Conservation (phyloP, 1,140 invertebrate species). For the Pseudomyrmex concolor region DNA sequence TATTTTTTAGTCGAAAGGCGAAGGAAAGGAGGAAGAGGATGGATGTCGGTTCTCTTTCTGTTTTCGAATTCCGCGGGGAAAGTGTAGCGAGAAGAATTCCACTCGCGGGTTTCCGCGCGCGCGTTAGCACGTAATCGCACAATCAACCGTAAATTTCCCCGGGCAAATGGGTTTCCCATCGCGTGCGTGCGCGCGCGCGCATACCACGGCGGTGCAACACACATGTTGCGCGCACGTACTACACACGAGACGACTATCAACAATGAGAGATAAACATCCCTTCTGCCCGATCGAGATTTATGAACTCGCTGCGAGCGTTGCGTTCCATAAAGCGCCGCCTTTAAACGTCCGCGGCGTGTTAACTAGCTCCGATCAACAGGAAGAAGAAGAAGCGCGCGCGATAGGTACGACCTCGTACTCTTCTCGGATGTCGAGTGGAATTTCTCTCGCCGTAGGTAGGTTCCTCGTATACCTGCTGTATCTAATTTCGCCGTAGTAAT, state of each 20-base stretch:
- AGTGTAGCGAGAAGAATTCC: slow-evolving; percentile 9
- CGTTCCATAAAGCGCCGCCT: slow-evolving; percentile 21
- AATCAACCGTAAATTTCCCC: slow-evolving; percentile 56
- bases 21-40: no score
- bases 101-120: slow-evolving; percentile 23
- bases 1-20: slow-evolving; percentile 1
- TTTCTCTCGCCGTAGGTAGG: background rate
- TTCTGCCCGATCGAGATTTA: slow-evolving; percentile 40
- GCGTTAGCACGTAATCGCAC: slow-evolving; percentile 52
- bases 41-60: no score
- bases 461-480: no score
- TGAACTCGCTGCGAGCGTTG: slow-evolving; percentile 37
- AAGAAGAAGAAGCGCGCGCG: slow-evolving; percentile 3
- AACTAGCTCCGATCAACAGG: slow-evolving; percentile 41
- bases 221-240: slow-evolving; percentile 34
- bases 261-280: slow-evolving; percentile 56
- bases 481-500: no score
- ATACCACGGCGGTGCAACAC: slow-evolving; percentile 9
- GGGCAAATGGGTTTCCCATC: slow-evolving; percentile 41
- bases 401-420: background rate
- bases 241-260: slow-evolving; percentile 22
- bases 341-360: slow-evolving; percentile 25
- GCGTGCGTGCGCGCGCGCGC: slow-evolving; percentile 2
- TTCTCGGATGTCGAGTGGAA: background rate
- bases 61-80: slow-evolving; percentile 21